phyloP scores from a whole-genome alignment of 2,888 invertebrate genomes.

The Thereva unica region DNA sequence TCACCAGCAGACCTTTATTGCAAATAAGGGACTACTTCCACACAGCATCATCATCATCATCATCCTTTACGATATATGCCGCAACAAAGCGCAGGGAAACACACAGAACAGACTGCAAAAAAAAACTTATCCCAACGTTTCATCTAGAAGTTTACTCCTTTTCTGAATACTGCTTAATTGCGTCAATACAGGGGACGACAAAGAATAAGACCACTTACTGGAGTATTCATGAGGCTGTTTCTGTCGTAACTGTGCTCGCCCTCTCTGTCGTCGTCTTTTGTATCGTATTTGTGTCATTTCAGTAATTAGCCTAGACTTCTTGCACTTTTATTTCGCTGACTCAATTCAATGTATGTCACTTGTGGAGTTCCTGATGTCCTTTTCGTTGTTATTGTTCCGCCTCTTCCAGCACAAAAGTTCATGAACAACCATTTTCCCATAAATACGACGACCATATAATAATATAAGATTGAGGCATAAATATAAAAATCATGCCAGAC shows the following conservation, averaged over 20 bases:
- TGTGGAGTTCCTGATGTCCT: no score
- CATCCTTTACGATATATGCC: not conserved
- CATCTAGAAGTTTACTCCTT: conserved; percentile 24
- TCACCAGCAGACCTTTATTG: not conserved
- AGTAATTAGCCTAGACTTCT: not conserved
- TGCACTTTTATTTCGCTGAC: no score
- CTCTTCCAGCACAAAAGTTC: no score
- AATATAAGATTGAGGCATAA: no score
- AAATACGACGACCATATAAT: no score
- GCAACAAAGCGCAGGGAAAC: not conserved
- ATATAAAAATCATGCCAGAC: no score
- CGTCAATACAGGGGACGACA: conserved; percentile 33
- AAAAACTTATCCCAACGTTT: conserved; percentile 38
- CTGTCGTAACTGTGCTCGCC: not conserved
- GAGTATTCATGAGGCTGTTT: not conserved
- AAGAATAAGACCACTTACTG: not conserved
- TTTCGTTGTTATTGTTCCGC: no score
- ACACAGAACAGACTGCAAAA: not conserved
- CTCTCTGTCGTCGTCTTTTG: not conserved
- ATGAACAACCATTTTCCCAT: no score
- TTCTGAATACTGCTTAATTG: conserved; percentile 32
- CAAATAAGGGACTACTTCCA: not conserved
- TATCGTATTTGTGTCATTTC: not conserved
- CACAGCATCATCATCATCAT: not conserved
- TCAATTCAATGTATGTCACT: no score